Evolutionary conservation across 2,797 vertebrate genomes (phyloP).

Genomic region (Hypotaenidia philippensis): DNA sequence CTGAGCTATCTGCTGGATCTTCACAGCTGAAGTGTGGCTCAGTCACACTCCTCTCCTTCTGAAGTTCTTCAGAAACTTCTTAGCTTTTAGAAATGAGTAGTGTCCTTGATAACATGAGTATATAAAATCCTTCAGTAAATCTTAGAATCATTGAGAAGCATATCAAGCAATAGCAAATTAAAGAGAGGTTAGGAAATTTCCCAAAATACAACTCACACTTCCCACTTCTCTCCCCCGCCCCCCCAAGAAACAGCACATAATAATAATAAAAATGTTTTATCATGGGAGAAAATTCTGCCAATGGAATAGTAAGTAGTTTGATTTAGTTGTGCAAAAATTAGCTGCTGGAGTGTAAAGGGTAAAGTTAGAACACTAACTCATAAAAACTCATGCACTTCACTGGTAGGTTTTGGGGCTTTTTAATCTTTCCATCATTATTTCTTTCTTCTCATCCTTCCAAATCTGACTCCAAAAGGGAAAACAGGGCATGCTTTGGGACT

Average conservation of each 20-base stretch:
- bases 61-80: background rate
- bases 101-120: background rate
- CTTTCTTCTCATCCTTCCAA: background rate
- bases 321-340: background rate
- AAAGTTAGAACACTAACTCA: background rate
- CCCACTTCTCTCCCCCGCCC: background rate
- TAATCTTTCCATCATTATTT: background rate
- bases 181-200: background rate
- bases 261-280: background rate
- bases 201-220: background rate
- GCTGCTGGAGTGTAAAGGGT: background rate
- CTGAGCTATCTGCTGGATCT: background rate
- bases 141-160: background rate
- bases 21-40: background rate
- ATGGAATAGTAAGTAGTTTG: background rate
- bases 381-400: accelerated
- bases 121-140: background rate
- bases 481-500: accelerated
- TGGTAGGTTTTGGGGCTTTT: accelerated
- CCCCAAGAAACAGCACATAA: background rate
- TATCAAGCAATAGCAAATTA: background rate
- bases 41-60: background rate
- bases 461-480: background rate
- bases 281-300: background rate
- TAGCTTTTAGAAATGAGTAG: background rate